phyloP scores from a whole-genome alignment of 2,888 invertebrate species.

The Hyposoter didymator region DNA sequence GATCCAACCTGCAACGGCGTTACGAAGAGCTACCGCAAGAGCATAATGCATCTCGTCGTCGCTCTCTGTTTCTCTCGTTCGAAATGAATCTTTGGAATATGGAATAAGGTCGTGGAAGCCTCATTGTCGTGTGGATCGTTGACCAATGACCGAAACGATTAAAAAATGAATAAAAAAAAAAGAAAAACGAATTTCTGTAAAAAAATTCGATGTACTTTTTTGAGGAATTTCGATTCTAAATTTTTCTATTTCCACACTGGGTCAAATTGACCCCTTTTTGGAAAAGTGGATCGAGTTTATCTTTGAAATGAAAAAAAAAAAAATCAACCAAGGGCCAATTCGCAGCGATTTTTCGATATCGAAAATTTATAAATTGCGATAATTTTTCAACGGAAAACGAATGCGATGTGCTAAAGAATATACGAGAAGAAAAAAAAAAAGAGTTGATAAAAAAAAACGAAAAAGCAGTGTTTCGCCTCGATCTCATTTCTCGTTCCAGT shows the following conservation, averaged over 20 bases:
- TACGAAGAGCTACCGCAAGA: conserved; percentile 73
- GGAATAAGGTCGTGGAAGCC: neutral
- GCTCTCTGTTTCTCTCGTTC: neutral
- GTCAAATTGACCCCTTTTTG: too few species aligned
- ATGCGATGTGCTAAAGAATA: neutral
- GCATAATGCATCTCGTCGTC: conserved; percentile 50
- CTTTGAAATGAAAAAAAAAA: too few species aligned
- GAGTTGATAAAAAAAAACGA: neutral
- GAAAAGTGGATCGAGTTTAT: too few species aligned
- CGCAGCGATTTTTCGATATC: too few species aligned
- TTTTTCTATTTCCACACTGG: too few species aligned
- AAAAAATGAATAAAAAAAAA: neutral
- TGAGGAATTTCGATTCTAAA: neutral
- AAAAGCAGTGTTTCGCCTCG: conserved; percentile 62
- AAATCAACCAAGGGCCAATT: too few species aligned
- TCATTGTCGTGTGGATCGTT: neutral
- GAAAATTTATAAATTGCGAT: neutral
- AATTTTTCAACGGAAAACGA: neutral
- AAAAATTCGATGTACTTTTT: neutral
- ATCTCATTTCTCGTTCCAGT: conserved; percentile 73
- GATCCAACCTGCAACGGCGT: conserved; percentile 78
- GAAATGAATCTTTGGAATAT: neutral
- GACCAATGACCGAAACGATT: neutral
- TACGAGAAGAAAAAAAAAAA: neutral
- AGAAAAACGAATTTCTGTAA: neutral